Evolutionary conservation across 2,113 vertebrate genomes (phyloP), one percentile per base, ranked within the genome.

Genomic region (Epinephelus fuscoguttatus): DNA sequence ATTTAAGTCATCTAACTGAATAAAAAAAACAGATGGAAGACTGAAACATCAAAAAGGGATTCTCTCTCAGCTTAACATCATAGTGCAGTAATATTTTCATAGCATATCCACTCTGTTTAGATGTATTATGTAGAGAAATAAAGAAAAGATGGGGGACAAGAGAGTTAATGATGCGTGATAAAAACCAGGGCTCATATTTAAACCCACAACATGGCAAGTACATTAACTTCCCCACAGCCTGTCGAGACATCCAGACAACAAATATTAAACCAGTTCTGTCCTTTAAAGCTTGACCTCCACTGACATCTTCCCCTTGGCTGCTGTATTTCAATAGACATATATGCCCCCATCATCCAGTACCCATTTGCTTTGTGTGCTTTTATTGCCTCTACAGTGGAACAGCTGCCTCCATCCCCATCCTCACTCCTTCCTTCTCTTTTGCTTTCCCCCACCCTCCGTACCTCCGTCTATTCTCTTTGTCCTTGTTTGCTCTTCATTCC

Each of bases 401-500:
- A 91, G 91, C 91, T 94, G 90, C 72, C 85, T 84, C 84, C 78
- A 68, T 82, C 88, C 61, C 80, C 56, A 71, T 88, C 62, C 70
- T 75, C 75, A 18, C 67, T 59, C 19, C 66, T 49, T 90, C 76
- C 73, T 67, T 74, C 71, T 88, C 78, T 80, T 64, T 72, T 60
- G 27, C 67, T 47, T 40, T 47, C 42, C 67, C 45, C 78, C 71
- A 80, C 70, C 68, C 78, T 62, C 55, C 9, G 4, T 71, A 18
- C 55, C 75, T 70, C 67, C 66, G 61, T 75, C 75, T 40, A 19
- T 85, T 90, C 81, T 82, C 79, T 85, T 66, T 87, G 75, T 87
- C 87, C 70, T 61, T 92, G 89, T 95, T 95, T 93, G 90, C 88
- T 82, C 86, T 90, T 86, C 87, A 89, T 89, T 89, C 84, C 79